Percentiles rank a stretch among this genome's conserved stretches.
These are phyloP conservation scores for Scytalopus superciliaris DNA, from an alignment of 2,113 vertebrate species.

Conservation along the genomic window DNA sequence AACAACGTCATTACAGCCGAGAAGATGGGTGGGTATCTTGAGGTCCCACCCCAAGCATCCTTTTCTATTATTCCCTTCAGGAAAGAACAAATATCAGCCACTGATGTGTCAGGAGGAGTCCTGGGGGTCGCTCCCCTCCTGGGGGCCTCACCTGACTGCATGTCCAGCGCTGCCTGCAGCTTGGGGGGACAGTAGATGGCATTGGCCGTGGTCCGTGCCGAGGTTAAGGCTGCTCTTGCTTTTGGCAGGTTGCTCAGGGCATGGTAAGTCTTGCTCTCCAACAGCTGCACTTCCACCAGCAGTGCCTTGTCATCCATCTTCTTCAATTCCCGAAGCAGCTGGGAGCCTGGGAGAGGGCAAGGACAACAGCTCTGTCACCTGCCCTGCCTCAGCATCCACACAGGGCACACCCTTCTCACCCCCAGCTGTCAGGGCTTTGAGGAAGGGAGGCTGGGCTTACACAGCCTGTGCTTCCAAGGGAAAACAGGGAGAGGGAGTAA, in stretches of 20 bases:
- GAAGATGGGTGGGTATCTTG: background rate
- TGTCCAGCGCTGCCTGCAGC: slow-evolving; percentile 96
- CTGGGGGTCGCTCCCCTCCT: accelerated
- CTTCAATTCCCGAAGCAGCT: slow-evolving; percentile 93
- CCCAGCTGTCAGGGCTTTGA: background rate
- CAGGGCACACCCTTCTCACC: background rate
- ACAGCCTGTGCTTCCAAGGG: background rate
- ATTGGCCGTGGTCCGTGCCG: slow-evolving; percentile 96
- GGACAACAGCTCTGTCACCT: background rate
- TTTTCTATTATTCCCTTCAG: background rate
- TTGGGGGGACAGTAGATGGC: slow-evolving; percentile 99
- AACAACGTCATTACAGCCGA: background rate
- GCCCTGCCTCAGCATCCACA: background rate
- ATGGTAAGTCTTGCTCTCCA: slow-evolving; percentile 99
- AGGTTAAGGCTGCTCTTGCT: slow-evolving; percentile 96
- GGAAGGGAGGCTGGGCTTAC: background rate
- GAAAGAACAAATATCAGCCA: background rate
- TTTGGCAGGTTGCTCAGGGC: slow-evolving; percentile 98
- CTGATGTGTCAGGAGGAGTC: accelerated
- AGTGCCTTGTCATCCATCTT: slow-evolving; percentile 99
- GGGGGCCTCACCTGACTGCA: slow-evolving; percentile 90
- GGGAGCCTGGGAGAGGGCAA: slow-evolving; percentile 79
- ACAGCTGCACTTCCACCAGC: slow-evolving; percentile 95
- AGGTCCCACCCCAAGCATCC: background rate
- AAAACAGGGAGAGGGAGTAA: background rate